Evolutionary conservation across 2,888 invertebrate species (phyloP), one percentile per base, ranked within the genome.

Genomic region (Phalera bucephala): DNA sequence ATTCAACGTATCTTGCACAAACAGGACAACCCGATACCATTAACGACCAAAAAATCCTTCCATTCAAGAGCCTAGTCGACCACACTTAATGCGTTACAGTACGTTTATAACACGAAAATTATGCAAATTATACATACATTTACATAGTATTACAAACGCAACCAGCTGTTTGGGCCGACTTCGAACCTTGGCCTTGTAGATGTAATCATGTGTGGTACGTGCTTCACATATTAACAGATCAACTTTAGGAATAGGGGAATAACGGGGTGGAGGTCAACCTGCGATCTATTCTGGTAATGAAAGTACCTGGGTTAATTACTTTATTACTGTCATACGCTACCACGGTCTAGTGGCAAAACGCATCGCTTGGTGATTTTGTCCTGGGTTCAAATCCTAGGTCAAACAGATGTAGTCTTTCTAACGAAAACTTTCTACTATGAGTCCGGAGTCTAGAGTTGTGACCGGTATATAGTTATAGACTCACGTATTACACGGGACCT

Each of bases 171-270:
- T 12, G 25, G 25, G 25, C 7, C 25, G 8, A 12, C 25, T 8
- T 4, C 12, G 12, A 25, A 25, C 25, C 25, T 25, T 25, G 25
- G 25, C 25, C 25, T 25, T 25, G 25, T 13, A 25, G 25, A 25
- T 25, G 25, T 12, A 25, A 12, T 25, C 25, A 12, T 12, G 25
- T 2, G 2, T 25, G 25, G 7, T 25, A 25, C 25, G 25, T 25
- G 25, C 12, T 12, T 7, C 25, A 25, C 11, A 12, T 11, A 12
- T 25, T 25, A 12, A 25, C 12, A 25, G 25, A 12, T 25, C 12
- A 12, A 25, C 6, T 10, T 8, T 12, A 12, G 25, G 25, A 12
- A 7, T 7, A 25, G 25, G 25, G 25, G 25, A 25, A 12, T 25
- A 12, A 25, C 12, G 8, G 7, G 10, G 22, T 4, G 10, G 22